phyloP scores from a whole-genome alignment of 2,888 invertebrate species.

The Physocephala rufipes region DNA sequence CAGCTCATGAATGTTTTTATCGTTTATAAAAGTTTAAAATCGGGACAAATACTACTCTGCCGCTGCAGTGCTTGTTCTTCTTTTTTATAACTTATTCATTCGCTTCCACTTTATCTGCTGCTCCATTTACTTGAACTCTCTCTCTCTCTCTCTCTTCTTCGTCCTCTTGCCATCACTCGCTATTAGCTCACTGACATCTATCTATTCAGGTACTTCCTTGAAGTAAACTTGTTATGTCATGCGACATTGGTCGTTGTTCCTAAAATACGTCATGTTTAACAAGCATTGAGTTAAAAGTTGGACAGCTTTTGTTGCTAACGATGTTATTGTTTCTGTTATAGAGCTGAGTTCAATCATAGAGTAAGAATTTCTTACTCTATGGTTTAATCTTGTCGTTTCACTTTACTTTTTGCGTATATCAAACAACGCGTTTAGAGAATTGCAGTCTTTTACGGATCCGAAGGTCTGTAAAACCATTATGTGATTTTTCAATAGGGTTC shows the following conservation, averaged over 20 bases:
- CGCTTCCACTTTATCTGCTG: too few relatives aligned
- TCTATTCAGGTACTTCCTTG: background rate
- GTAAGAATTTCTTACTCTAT: background rate
- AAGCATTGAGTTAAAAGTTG: constrained; percentile 15
- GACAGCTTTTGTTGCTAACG: constrained; percentile 33
- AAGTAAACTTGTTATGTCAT: constrained; percentile 29
- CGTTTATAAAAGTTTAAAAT: background rate
- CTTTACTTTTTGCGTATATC: constrained; percentile 30
- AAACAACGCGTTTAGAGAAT: constrained; percentile 41
- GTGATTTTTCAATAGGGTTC: background rate
- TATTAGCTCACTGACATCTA: too few relatives aligned
- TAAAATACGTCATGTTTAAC: background rate
- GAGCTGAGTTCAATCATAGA: background rate
- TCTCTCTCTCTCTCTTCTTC: background rate
- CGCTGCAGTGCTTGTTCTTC: too few relatives aligned
- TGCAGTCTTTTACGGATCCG: constrained; percentile 36
- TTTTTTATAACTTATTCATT: too few relatives aligned
- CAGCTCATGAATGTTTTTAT: constrained; percentile 6
- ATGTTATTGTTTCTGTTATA: too few relatives aligned
- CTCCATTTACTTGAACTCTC: background rate
- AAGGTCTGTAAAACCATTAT: background rate
- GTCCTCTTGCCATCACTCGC: background rate
- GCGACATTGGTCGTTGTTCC: constrained; percentile 20
- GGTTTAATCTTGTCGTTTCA: constrained; percentile 21
- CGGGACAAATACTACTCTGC: too few relatives aligned